Base-by-base conservation (phyloP, 2,888 invertebrate genomes). In the Cryptocheilus praepositus region DNA sequence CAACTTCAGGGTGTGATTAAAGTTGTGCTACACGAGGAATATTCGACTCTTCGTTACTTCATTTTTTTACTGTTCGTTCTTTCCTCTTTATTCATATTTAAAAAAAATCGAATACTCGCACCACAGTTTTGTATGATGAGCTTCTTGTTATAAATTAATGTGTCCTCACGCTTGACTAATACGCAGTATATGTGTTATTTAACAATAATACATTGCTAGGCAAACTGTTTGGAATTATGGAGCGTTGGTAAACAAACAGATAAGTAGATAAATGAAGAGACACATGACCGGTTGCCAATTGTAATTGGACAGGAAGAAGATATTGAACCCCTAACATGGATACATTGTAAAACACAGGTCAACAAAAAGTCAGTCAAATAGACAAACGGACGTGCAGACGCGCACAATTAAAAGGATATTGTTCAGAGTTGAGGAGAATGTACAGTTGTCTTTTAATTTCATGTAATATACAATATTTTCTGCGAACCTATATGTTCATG, bases 231-330 rank as follows among this genome's bases (percentile, higher is more conserved):
- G 5, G 79, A 81, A 81, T 74, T 67, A 75, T 67, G 74, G 73
- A 81, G 71, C 76, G 71, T 73, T 70, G 77, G 71, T 71, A 76
- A 73, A 79, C 73, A 72, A 70, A 74, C 54, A 77, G 61, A 70
- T 62, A 64, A 63, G 51, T 66, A 71, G 74, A 72, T 76, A 79
- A 78, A 76, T 76, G 74, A 72, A 71, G 78, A 76, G 81, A 83
- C 83, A 83, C 83, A 81, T 83, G 83, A 81, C 75, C 73, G 74
- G 69, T 80, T 74, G 76, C 70, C 74, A 76, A 69, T 76, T 75
- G 77, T 75, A 81, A 83, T 83, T 83, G 83, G 77, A 74, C 83
- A 81, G 81, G 81, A 83, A 80, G 74, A 80, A 77, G 73, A 78
- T 74, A 77, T 78, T 76, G 73, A 73, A 76, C 66, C 64, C 64